A percentile compares a stretch with the other conserved stretches of the same genome.
These are phyloP conservation scores for Lindbergichthys nudifrons DNA, from an alignment of 2,797 vertebrate genomes.

Conservation along the genomic window DNA sequence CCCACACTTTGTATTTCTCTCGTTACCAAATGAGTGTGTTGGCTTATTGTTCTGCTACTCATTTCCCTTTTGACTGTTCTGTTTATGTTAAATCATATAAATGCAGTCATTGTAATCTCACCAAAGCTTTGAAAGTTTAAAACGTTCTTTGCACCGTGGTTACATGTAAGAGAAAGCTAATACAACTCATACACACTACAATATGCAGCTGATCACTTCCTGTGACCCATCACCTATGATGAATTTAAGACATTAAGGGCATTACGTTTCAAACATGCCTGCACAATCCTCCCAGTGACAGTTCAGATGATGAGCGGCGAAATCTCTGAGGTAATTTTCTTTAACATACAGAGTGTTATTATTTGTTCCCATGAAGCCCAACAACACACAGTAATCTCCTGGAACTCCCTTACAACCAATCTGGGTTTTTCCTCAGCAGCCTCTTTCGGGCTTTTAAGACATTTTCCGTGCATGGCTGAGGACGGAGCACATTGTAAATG, in stretches of 20 bases:
- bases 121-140: not conserved
- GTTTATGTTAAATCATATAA: not conserved
- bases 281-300: slow-evolving; percentile 19
- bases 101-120: not conserved
- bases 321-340: slow-evolving; percentile 35
- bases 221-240: slow-evolving; percentile 10
- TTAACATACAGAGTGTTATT: slow-evolving; percentile 5
- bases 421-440: slow-evolving; percentile 44
- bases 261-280: slow-evolving; percentile 20
- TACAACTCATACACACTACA: not conserved
- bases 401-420: slow-evolving; percentile 49
- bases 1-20: not conserved
- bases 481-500: slow-evolving; percentile 75
- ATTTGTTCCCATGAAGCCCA: slow-evolving; percentile 21
- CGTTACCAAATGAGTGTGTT: not conserved
- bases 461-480: slow-evolving; percentile 76
- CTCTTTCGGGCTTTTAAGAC: slow-evolving; percentile 63
- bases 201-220: slow-evolving; percentile 2
- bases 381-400: slow-evolving; percentile 27
- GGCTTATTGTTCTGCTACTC: not conserved
- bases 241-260: slow-evolving; percentile 10
- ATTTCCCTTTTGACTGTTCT: not conserved
- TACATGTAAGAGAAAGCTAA: not conserved
- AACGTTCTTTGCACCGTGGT: not conserved
- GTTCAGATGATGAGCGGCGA: slow-evolving; percentile 27